phyloP scores from a whole-genome alignment of 2,797 vertebrate genomes.

The Intellagama lesueurii region DNA sequence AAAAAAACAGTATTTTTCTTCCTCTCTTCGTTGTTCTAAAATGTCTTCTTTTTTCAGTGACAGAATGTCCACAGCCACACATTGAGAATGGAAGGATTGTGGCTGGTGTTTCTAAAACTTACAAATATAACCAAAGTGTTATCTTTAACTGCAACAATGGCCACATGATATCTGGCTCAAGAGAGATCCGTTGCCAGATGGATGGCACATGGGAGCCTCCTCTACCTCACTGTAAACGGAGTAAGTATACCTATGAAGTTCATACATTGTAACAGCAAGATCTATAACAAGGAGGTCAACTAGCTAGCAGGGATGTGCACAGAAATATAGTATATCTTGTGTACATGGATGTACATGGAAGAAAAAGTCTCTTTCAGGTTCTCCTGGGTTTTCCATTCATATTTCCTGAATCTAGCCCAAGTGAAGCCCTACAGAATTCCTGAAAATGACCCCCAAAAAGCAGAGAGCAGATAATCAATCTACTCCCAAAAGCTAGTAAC shows the following conservation, averaged over 20 bases:
- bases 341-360: no score
- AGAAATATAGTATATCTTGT: background rate
- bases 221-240: background rate
- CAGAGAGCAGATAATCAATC: no score
- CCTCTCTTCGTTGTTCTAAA: background rate
- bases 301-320: no score
- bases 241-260: background rate
- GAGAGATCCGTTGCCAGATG: conserved; percentile 36
- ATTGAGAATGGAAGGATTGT: conserved; percentile 23
- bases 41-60: background rate
- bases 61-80: background rate
- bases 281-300: no score
- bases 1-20: background rate
- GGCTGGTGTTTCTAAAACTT: conserved; percentile 28
- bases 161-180: conserved; percentile 43
- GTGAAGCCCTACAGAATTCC: no score
- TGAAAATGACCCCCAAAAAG: no score
- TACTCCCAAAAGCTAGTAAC: no score
- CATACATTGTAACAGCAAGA: background rate
- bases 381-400: no score
- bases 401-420: no score
- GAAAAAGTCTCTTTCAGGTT: no score
- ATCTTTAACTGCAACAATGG: conserved; percentile 46
- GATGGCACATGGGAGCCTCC: conserved; percentile 17
- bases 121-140: conserved; percentile 17